Conservation (phyloP, 2,888 invertebrate genomes). For the Himalopsyche japonica region DNA sequence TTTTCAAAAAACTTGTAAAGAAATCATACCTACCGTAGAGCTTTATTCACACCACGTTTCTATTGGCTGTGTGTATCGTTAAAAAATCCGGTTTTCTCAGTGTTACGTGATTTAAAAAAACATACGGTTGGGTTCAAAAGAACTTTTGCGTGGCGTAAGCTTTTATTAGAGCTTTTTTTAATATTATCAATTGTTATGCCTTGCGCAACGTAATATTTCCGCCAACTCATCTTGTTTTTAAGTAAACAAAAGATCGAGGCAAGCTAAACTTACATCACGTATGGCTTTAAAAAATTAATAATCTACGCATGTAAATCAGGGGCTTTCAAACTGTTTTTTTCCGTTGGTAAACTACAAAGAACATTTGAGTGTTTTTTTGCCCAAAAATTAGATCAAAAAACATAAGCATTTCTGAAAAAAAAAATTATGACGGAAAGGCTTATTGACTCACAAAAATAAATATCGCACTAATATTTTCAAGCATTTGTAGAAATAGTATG, state of each 20-base stretch:
- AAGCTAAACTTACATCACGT: no score
- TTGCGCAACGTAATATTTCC: not conserved
- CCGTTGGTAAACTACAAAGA: no score
- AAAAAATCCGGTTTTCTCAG: not conserved
- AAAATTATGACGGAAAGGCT: no score
- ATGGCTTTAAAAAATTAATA: no score
- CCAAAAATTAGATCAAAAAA: no score
- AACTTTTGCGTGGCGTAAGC: not conserved
- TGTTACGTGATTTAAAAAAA: not conserved
- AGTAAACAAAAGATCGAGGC: not conserved
- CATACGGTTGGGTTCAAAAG: not conserved
- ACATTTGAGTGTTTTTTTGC: no score
- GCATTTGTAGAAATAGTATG: no score
- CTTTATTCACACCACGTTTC: not conserved
- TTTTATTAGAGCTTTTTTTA: not conserved
- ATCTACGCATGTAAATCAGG: no score
- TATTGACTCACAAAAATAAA: no score
- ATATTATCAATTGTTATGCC: not conserved
- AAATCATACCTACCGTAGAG: not conserved
- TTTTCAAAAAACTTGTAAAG: not conserved
- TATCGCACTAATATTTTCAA: no score
- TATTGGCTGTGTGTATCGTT: not conserved
- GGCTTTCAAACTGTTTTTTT: no score
- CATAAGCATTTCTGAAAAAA: no score
- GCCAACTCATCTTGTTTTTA: not conserved